Conservation (phyloP, 92 coral and sea anemone species). For the Anthopleura xanthogrammica region DNA sequence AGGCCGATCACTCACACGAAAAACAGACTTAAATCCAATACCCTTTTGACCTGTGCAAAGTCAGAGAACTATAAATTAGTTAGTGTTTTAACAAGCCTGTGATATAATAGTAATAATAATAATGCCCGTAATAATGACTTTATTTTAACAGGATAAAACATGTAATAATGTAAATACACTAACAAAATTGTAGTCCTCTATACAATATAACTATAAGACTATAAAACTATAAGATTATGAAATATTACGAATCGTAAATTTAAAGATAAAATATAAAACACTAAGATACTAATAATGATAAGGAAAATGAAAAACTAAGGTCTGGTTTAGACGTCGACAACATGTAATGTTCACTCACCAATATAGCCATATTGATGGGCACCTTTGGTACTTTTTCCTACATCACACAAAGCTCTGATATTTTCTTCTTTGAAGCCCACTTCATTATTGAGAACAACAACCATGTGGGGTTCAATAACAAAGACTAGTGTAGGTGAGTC, state of each 20-base stretch:
- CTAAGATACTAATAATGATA: too few species aligned
- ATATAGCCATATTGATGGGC: conserved; percentile 93
- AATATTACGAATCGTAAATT: too few species aligned
- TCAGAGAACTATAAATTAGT: not conserved
- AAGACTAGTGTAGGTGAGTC: conserved; percentile 71
- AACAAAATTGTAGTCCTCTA: too few species aligned
- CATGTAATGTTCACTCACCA: conserved; percentile 41
- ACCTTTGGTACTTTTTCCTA: conserved; percentile 92
- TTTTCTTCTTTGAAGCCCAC: conserved; percentile 81
- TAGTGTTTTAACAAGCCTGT: too few species aligned
- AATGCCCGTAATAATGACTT: too few species aligned
- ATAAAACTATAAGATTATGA: too few species aligned
- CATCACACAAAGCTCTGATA: conserved; percentile 91
- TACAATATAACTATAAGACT: too few species aligned
- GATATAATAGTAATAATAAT: too few species aligned
- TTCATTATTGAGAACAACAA: conserved; percentile 83
- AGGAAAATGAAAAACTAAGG: too few species aligned
- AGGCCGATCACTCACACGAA: conserved; percentile 83
- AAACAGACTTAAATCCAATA: conserved; percentile 90
- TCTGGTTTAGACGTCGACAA: not conserved
- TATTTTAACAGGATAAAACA: too few species aligned
- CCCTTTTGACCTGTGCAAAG: conserved; percentile 82
- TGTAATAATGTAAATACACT: too few species aligned
- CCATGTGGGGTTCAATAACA: conserved; percentile 59
- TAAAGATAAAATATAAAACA: too few species aligned